Conservation (phyloP, 2,113 vertebrate species). For the Paralichthys olivaceus region DNA sequence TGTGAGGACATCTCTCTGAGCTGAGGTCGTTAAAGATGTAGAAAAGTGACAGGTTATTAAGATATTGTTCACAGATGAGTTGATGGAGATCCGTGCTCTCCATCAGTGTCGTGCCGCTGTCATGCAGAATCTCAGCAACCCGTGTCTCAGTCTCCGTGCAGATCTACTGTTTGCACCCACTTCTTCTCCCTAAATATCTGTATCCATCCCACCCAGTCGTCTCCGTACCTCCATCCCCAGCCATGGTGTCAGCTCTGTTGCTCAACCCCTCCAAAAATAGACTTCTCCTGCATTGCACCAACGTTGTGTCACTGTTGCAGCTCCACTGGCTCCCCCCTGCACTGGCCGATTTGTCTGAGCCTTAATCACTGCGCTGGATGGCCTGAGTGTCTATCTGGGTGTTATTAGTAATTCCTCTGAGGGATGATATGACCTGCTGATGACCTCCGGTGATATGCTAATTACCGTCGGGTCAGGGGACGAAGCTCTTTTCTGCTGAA, state of each 20-base stretch:
- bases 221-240: slow-evolving; percentile 47
- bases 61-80: neutral
- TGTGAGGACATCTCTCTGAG: neutral
- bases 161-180: slow-evolving; percentile 9
- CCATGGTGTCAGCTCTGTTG: slow-evolving; percentile 68
- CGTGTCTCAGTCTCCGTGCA: neutral
- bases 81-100: neutral
- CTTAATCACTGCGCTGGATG: slow-evolving; percentile 63
- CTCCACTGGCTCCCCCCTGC: slow-evolving; percentile 59
- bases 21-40: neutral
- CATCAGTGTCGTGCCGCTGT: neutral
- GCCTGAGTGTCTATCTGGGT: slow-evolving; percentile 52
- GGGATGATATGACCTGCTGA: slow-evolving; percentile 57
- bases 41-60: neutral
- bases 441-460: slow-evolving; percentile 61
- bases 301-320: slow-evolving; percentile 74
- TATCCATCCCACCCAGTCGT: slow-evolving; percentile 23
- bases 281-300: slow-evolving; percentile 81
- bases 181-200: slow-evolving; percentile 16
- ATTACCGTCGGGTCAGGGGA: slow-evolving; percentile 47
- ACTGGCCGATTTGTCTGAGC: slow-evolving; percentile 54
- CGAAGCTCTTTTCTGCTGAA: slow-evolving; percentile 3
- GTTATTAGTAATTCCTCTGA: slow-evolving; percentile 67
- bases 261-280: slow-evolving; percentile 78
- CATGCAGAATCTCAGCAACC: neutral